phyloP scores from a whole-genome alignment of 2,113 vertebrate species.

The Carettochelys insculpta region DNA sequence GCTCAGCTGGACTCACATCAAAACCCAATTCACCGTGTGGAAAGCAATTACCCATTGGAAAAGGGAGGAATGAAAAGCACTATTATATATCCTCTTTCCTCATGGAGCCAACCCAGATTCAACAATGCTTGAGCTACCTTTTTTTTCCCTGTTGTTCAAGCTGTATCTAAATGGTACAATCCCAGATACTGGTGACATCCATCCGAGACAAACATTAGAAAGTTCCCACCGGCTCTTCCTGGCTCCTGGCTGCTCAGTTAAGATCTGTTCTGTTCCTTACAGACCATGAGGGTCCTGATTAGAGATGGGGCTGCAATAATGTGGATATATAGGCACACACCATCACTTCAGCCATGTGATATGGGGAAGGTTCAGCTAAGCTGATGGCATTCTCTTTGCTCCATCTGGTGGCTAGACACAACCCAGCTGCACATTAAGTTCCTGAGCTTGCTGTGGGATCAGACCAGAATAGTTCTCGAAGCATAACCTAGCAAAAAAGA shows the following conservation, averaged over 20 bases:
- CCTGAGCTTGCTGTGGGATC: neutral
- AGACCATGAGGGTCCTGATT: conserved; percentile 46
- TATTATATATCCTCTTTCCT: conserved; percentile 58
- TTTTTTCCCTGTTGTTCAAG: conserved; percentile 16
- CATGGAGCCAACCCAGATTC: conserved; percentile 61
- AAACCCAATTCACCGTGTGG: conserved; percentile 69
- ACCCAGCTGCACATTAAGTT: neutral
- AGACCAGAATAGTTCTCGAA: neutral
- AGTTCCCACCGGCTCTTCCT: conserved; percentile 1
- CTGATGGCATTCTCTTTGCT: neutral
- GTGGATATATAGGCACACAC: conserved; percentile 56
- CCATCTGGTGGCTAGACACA: conserved; percentile 63
- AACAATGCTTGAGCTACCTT: conserved; percentile 19
- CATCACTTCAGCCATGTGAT: conserved; percentile 42
- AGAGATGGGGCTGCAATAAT: conserved; percentile 31
- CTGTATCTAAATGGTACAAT: neutral
- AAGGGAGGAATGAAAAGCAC: conserved; percentile 71
- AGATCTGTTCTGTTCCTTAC: conserved; percentile 37
- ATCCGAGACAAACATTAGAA: conserved; percentile 6
- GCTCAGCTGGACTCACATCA: conserved; percentile 77
- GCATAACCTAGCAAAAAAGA: neutral
- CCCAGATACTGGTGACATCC: neutral
- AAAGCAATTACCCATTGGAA: conserved; percentile 74
- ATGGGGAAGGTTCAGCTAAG: conserved; percentile 44
- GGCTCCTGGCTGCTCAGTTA: neutral